These are phyloP conservation scores for Strigamia maritima DNA, from an alignment of 2,888 invertebrate genomes.

Conservation along the genomic window DNA sequence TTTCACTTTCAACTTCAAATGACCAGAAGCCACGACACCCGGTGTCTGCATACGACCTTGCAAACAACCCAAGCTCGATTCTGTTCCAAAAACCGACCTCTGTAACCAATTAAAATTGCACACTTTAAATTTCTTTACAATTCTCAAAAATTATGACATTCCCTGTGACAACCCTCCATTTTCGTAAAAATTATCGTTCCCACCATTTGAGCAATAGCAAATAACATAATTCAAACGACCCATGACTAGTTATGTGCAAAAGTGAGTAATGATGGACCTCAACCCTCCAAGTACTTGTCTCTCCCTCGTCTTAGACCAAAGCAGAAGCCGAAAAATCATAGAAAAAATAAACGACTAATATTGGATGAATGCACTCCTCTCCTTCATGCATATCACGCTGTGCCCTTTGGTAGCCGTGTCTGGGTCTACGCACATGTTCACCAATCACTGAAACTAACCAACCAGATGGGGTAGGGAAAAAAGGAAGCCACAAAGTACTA, in stretches of 20 bases:
- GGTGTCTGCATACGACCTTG: no score
- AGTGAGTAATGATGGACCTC: neutral
- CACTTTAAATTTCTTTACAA: no score
- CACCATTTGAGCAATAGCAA: neutral
- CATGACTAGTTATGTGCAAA: neutral
- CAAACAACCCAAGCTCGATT: no score
- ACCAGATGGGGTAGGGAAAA: neutral
- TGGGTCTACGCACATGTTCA: neutral
- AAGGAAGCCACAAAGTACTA: conserved; percentile 6
- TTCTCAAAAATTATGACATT: no score
- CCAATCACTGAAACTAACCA: neutral
- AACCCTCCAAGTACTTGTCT: neutral
- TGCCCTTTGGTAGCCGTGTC: neutral
- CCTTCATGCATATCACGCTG: neutral
- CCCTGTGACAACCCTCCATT: neutral
- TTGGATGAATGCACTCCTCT: neutral
- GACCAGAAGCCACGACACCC: no score
- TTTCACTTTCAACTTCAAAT: no score
- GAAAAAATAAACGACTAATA: neutral
- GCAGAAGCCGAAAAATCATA: neutral
- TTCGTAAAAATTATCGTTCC: neutral
- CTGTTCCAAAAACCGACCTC: no score
- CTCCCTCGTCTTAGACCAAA: neutral
- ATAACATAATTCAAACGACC: neutral
- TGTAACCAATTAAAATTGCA: no score